Conservation (phyloP, 2,797 vertebrate species). For the Spea hammondii region DNA sequence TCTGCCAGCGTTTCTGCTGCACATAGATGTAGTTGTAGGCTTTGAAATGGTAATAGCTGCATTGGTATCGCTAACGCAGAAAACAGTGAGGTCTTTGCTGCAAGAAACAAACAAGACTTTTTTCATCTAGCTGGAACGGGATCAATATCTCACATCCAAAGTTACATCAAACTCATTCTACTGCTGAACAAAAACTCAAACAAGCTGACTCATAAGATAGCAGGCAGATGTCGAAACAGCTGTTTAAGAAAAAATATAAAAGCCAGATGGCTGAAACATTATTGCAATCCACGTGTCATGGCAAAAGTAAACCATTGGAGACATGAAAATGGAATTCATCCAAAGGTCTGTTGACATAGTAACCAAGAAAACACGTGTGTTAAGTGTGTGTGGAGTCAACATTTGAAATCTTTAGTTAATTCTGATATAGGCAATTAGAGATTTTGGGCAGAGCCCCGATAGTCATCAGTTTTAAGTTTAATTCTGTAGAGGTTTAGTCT, state of each 20-base stretch:
- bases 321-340: slow-evolving; percentile 41
- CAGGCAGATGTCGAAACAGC: slow-evolving; percentile 48
- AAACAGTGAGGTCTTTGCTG: background rate
- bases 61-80: background rate
- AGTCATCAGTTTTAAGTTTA: too few relatives aligned
- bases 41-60: background rate
- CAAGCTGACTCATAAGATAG: slow-evolving; percentile 48
- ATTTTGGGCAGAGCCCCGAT: too few relatives aligned
- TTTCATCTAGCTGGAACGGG: slow-evolving; percentile 18
- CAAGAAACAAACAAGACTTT: slow-evolving; percentile 4
- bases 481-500: too few relatives aligned
- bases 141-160: slow-evolving; percentile 25
- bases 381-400: slow-evolving; percentile 15
- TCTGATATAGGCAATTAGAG: background rate
- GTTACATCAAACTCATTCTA: slow-evolving; percentile 33
- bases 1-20: background rate
- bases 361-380: slow-evolving; percentile 30
- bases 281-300: slow-evolving; percentile 42
- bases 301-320: slow-evolving; percentile 43
- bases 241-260: slow-evolving; percentile 41
- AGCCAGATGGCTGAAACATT: slow-evolving; percentile 44
- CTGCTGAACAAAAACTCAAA: slow-evolving; percentile 31
- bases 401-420: background rate
- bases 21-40: slow-evolving; percentile 1
- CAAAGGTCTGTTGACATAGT: slow-evolving; percentile 43